Evolutionary conservation across 2,888 invertebrate species (phyloP), one percentile per base, ranked within the genome.

Genomic region (Acronicta aceris): DNA sequence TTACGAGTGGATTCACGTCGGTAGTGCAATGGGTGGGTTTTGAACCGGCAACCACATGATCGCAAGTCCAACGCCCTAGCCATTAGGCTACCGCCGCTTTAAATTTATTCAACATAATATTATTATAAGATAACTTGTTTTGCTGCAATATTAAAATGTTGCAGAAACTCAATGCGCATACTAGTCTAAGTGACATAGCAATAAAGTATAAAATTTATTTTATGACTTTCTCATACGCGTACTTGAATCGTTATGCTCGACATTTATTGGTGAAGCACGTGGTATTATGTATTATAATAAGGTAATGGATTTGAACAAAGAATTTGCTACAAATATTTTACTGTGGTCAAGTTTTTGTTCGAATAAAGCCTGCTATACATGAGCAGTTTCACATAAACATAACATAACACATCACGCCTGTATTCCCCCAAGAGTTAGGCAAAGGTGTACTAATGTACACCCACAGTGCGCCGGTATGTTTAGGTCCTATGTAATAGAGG

Each of bases 201-300:
- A 64, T 76, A 78, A 75, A 74, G 47, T 66, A 41, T 50, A 62
- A 56, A 62, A 72, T 74, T 72, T 75, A 78, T 72, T 48, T 66
- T 51, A 76, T 51, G 63, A 60, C 60, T 61, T 62, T 74, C 67
- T 50, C 57, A 55, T 38, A 38, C 38, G n/a, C n/a, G 38, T 55
- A 49, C 64, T 60, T 57, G 58, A 51, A 59, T 59, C 7, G 38
- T 59, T 57, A 64, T 62, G 40, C 48, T 17, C 38, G 10, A 10
- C 46, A 9, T 56, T 71, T 54, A 76, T 59, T 42, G 33, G 5
- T 49, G 9, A 48, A 49, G 41, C 36, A 62, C 15, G 54, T 52
- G n/a, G 42, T 43, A 45, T 49, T 58, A 16, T 38, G 13, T 43
- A 38, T n/a, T 17, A 8, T 42, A 38, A 21, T 48, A 41, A 15